A percentile compares a stretch with the other conserved stretches of the same genome.
These are phyloP conservation scores for Vanessa tameamea DNA, from an alignment of 1,140 invertebrate genomes.

Conservation along the genomic window DNA sequence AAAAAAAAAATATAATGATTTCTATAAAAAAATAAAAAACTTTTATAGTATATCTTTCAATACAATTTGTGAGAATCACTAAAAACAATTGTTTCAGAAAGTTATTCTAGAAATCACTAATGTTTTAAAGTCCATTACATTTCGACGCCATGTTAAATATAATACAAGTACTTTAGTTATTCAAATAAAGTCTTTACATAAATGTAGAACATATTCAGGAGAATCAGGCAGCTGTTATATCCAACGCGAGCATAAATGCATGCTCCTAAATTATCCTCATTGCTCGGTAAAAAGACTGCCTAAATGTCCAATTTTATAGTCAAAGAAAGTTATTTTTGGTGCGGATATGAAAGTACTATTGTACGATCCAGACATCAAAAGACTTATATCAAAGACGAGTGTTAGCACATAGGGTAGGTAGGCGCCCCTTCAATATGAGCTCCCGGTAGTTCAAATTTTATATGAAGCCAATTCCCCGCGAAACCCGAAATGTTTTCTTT, in stretches of 20 bases:
- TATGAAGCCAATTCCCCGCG: slow-evolving; percentile 48
- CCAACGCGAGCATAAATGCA: slow-evolving; percentile 23
- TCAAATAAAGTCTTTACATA: background rate
- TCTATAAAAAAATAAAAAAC: too few relatives aligned
- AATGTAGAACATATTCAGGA: slow-evolving; percentile 13
- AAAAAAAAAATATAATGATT: too few relatives aligned
- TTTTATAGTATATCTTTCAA: too few relatives aligned
- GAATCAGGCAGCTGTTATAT: slow-evolving; percentile 4
- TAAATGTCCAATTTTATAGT: slow-evolving; percentile 60
- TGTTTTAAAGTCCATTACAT: background rate
- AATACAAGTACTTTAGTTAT: background rate
- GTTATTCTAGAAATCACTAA: too few relatives aligned
- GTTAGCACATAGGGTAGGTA: slow-evolving; percentile 65
- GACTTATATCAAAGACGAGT: slow-evolving; percentile 74
- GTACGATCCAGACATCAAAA: slow-evolving; percentile 74
- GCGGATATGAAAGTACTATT: slow-evolving; percentile 68
- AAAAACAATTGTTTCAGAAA: too few relatives aligned
- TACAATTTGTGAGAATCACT: too few relatives aligned
- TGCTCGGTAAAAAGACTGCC: slow-evolving; percentile 44
- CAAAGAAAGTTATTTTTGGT: slow-evolving; percentile 67
- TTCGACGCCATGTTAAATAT: background rate
- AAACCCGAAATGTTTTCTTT: slow-evolving; percentile 37
- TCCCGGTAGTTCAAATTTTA: slow-evolving; percentile 68
- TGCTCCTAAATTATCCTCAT: slow-evolving; percentile 25
- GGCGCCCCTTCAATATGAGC: slow-evolving; percentile 62